A percentile compares a stretch with the other conserved stretches of the same genome.
These are phyloP conservation scores for Acropternis orthonyx DNA, from an alignment of 2,797 vertebrate species.

Conservation along the genomic window DNA sequence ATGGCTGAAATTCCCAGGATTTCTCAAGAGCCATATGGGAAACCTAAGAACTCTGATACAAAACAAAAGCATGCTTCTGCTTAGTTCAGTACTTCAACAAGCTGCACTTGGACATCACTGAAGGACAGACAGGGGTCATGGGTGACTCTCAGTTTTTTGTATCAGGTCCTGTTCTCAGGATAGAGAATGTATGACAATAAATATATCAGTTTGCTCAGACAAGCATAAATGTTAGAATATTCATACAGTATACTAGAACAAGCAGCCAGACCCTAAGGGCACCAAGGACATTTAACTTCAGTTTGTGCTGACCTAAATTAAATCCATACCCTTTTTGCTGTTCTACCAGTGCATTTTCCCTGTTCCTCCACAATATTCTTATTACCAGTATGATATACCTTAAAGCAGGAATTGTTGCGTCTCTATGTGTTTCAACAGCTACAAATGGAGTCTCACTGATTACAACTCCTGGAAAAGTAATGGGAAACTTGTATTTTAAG, in stretches of 20 bases:
- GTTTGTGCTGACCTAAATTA: neutral
- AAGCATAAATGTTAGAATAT: neutral
- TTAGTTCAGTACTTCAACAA: neutral
- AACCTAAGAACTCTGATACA: neutral
- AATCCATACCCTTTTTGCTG: neutral
- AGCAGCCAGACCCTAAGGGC: neutral
- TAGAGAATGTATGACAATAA: neutral
- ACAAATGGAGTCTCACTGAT: neutral
- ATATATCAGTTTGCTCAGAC: neutral
- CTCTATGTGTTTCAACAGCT: neutral
- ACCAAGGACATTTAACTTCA: neutral
- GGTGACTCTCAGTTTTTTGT: neutral
- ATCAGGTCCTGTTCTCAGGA: neutral
- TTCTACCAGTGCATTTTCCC: neutral
- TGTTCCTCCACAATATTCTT: neutral
- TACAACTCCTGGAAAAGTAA: neutral
- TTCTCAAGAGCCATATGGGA: neutral
- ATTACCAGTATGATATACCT: neutral
- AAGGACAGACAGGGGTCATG: neutral
- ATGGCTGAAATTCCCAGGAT: neutral
- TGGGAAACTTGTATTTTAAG: neutral
- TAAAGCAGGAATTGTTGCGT: neutral
- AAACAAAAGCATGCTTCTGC: neutral
- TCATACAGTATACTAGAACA: neutral
- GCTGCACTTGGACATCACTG: rapidly evolving